Evolutionary conservation across 2,113 vertebrate genomes (phyloP).

Genomic region (Centropus unirufus): DNA sequence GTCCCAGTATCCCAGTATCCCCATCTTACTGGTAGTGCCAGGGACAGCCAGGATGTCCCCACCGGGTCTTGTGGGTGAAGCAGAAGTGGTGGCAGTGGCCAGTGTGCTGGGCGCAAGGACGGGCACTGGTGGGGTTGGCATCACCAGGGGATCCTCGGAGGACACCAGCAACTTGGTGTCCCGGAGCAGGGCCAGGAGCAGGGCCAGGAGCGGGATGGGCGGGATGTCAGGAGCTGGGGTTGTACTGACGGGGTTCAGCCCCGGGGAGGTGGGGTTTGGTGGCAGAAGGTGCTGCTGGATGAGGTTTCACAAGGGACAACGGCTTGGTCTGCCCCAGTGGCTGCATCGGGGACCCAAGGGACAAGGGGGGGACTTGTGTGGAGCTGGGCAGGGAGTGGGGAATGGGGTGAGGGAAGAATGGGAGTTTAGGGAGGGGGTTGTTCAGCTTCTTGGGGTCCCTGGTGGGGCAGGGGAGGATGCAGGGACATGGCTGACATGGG

Average conservation of each 20-base stretch:
- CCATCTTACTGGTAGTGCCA: background rate
- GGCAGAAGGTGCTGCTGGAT: background rate
- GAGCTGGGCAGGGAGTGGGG: background rate
- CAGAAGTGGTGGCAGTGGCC: background rate
- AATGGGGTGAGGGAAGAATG: background rate
- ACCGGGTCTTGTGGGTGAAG: background rate
- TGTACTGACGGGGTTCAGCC: background rate
- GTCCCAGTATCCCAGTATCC: fast-evolving
- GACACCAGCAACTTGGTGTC: background rate
- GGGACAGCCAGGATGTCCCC: background rate
- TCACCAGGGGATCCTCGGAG: background rate
- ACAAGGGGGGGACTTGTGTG: background rate
- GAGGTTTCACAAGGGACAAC: background rate
- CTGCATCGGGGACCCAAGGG: background rate
- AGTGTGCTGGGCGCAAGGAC: background rate
- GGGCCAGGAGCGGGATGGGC: constrained; percentile 64
- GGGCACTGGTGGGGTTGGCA: background rate
- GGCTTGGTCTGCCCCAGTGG: background rate
- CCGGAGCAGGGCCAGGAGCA: background rate
- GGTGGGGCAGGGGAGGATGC: background rate
- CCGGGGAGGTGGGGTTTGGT: background rate
- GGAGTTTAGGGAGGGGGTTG: background rate
- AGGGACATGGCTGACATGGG: too few relatives aligned
- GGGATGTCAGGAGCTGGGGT: background rate
- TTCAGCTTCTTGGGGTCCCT: background rate